Percentiles rank a stretch among this genome's conserved stretches.
Conservation (phyloP, 2,113 vertebrate genomes). For the Alligator sinensis region DNA sequence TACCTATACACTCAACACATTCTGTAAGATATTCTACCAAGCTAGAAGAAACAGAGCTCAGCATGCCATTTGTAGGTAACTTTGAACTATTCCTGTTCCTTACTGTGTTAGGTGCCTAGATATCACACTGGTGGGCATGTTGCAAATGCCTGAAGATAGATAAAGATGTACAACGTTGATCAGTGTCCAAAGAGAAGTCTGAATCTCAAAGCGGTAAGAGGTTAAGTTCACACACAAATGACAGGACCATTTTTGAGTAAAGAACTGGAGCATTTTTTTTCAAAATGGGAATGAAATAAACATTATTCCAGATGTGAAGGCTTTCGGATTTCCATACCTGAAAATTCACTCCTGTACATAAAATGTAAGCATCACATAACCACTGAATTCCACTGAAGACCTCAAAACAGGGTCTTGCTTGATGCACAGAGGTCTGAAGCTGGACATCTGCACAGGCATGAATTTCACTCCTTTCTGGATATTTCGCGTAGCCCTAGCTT, state of each 20-base stretch:
- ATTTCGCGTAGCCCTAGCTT: not conserved
- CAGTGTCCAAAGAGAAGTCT: not conserved
- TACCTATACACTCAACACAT: not conserved
- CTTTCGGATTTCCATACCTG: not conserved
- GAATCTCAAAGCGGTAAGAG: not conserved
- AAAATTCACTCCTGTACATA: not conserved
- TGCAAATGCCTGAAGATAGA: not conserved
- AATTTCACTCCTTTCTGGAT: not conserved
- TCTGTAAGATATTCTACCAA: rapidly evolving
- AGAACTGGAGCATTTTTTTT: not conserved
- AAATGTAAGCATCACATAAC: not conserved
- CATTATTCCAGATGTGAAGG: not conserved
- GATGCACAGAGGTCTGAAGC: not conserved
- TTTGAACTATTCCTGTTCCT: not conserved
- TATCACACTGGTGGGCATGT: not conserved
- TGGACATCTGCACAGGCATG: not conserved
- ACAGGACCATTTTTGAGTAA: rapidly evolving
- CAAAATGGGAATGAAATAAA: not conserved
- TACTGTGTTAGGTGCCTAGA: not conserved
- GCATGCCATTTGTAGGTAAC: not conserved
- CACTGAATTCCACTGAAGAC: not conserved
- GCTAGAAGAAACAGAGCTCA: not conserved
- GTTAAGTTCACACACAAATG: not conserved
- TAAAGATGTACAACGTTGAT: rapidly evolving
- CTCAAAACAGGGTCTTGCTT: not conserved